phyloP scores from a whole-genome alignment of 2,888 invertebrate species.

The Melinaea marsaeus region DNA sequence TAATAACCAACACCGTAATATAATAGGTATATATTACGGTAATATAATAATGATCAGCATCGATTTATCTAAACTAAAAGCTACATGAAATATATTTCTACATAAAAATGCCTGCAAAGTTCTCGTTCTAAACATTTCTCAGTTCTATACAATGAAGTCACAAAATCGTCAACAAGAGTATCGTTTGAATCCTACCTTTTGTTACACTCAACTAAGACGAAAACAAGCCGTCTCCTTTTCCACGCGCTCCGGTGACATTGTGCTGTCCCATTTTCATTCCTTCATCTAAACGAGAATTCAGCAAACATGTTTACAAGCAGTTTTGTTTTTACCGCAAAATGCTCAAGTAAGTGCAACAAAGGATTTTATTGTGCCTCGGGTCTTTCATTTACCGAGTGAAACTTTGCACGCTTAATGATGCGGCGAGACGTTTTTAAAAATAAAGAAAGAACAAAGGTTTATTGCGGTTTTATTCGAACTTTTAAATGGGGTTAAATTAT shows the following conservation, averaged over 20 bases:
- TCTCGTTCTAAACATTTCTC: too few relatives aligned
- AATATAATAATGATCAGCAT: too few relatives aligned
- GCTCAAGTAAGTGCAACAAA: constrained; percentile 6
- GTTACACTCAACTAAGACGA: background rate
- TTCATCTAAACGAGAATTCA: constrained; percentile 3
- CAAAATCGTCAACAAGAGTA: too few relatives aligned
- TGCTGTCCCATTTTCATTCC: constrained; percentile 1
- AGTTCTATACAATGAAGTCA: too few relatives aligned
- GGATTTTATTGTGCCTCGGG: constrained; percentile 6
- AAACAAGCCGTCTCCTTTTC: background rate
- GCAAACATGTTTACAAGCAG: constrained; percentile 8
- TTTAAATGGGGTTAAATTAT: background rate
- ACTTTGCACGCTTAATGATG: constrained; percentile 5
- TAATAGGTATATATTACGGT: too few relatives aligned
- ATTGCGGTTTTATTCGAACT: constrained; percentile 2
- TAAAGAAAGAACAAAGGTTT: constrained; percentile 1
- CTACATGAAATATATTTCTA: too few relatives aligned
- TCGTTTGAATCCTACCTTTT: too few relatives aligned
- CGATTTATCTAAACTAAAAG: too few relatives aligned
- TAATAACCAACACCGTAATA: too few relatives aligned
- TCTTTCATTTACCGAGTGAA: constrained; percentile 6
- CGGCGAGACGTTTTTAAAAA: constrained; percentile 5
- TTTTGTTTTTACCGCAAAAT: constrained; percentile 7
- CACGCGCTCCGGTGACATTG: background rate
- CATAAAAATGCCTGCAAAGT: too few relatives aligned